These are phyloP conservation scores for Agrochola macilenta DNA, from an alignment of 2,888 invertebrate species.

Conservation along the genomic window DNA sequence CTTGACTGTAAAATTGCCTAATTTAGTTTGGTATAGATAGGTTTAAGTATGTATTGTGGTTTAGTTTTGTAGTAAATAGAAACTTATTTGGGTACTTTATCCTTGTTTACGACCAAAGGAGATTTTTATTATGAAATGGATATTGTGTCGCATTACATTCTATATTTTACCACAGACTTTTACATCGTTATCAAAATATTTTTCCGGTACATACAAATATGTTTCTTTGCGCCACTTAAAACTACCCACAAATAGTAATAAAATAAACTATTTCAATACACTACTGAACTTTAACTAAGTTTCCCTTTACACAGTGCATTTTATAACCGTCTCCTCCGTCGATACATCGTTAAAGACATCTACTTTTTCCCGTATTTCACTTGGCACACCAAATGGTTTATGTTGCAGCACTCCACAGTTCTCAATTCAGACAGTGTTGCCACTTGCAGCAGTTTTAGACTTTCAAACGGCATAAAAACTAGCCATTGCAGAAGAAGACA, in stretches of 20 bases:
- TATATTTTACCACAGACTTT: not conserved
- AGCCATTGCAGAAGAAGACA: constrained; percentile 59
- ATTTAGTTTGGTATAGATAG: constrained; percentile 34
- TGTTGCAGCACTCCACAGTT: constrained; percentile 55
- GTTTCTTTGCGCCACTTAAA: not conserved
- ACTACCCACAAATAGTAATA: not conserved
- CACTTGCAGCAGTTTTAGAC: constrained; percentile 58
- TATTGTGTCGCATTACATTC: not conserved
- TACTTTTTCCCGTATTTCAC: constrained; percentile 53
- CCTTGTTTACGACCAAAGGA: not conserved
- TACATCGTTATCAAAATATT: not conserved
- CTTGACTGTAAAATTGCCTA: constrained; percentile 55
- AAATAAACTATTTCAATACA: not conserved
- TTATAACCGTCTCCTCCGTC: constrained; percentile 25
- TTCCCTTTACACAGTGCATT: constrained; percentile 12
- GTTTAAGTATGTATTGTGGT: not conserved
- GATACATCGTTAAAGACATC: constrained; percentile 57
- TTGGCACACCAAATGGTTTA: constrained; percentile 66
- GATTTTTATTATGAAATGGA: not conserved
- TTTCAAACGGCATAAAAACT: constrained; percentile 64
- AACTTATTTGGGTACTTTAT: not conserved
- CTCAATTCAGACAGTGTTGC: constrained; percentile 60
- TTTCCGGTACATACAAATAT: not conserved
- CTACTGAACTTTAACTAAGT: constrained; percentile 27
- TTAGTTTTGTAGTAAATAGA: constrained; percentile 24